These are phyloP conservation scores for Malurus alboscapulatus DNA, from an alignment of 2,113 vertebrate genomes.

Conservation along the genomic window DNA sequence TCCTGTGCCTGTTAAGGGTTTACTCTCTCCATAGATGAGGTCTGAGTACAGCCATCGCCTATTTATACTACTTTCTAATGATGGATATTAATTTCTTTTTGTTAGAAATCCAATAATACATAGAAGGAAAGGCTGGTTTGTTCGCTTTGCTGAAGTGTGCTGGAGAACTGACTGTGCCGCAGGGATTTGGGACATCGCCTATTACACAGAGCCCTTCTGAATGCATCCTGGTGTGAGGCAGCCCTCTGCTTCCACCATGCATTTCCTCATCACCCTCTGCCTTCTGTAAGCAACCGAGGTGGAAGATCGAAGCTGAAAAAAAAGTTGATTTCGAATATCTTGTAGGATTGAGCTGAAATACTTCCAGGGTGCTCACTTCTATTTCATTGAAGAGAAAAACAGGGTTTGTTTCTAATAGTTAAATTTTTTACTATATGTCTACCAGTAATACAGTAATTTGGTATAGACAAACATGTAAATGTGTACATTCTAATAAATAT, in stretches of 20 bases:
- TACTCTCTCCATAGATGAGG: not conserved
- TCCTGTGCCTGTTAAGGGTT: not conserved
- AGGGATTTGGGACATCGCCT: not conserved
- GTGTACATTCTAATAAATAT: not conserved
- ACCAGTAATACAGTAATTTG: not conserved
- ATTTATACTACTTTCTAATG: not conserved
- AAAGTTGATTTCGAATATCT: not conserved
- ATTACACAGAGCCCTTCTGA: not conserved
- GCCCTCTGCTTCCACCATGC: rapidly evolving
- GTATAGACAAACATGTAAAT: not conserved
- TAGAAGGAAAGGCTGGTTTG: not conserved
- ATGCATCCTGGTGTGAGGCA: not conserved
- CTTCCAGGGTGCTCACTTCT: not conserved
- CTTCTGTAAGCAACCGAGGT: not conserved
- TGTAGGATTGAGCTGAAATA: not conserved
- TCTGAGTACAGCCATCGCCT: not conserved
- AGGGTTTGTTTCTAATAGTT: not conserved
- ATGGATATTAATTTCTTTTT: not conserved
- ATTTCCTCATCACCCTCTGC: not conserved
- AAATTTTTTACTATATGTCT: not conserved
- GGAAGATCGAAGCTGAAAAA: not conserved
- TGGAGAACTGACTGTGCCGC: not conserved
- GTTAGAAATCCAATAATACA: not conserved
- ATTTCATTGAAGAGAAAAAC: not conserved
- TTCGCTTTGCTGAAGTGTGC: not conserved